Percentiles rank a stretch among this genome's conserved stretches.
phyloP scores from a whole-genome alignment of 1,140 invertebrate genomes.

The Drosophila nebulosa region DNA sequence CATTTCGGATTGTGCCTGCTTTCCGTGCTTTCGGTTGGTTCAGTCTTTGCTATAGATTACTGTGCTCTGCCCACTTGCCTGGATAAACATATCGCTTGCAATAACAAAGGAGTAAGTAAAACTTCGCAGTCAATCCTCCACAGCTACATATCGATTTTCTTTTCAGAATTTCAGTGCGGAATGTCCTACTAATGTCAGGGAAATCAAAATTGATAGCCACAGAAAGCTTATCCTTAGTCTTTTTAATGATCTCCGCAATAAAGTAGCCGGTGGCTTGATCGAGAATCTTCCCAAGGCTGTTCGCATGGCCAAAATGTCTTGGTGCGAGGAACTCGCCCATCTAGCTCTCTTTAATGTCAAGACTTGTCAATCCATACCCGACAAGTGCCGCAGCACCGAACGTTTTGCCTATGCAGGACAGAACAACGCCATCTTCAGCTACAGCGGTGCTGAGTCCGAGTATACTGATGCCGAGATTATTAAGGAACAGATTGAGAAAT shows the following conservation, averaged over 20 bases:
- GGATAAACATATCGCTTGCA: constrained; percentile 61
- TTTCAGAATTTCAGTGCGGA: constrained; percentile 45
- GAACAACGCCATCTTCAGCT: constrained; percentile 56
- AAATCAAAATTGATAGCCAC: constrained; percentile 35
- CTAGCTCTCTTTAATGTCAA: constrained; percentile 47
- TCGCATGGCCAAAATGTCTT: constrained; percentile 66
- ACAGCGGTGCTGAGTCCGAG: constrained; percentile 51
- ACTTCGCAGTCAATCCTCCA: too few relatives aligned
- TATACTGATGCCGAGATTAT: constrained; percentile 51
- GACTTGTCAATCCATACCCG: constrained; percentile 42
- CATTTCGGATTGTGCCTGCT: not conserved
- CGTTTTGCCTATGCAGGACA: constrained; percentile 58
- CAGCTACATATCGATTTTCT: not conserved
- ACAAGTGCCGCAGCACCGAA: constrained; percentile 64
- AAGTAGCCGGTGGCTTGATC: constrained; percentile 44
- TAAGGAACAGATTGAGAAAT: constrained; percentile 58
- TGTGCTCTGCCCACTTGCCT: constrained; percentile 53
- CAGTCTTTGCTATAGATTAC: constrained; percentile 34
- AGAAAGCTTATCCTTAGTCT: constrained; percentile 44
- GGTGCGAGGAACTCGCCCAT: constrained; percentile 56
- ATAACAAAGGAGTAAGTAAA: constrained; percentile 53
- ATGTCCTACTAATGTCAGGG: constrained; percentile 43
- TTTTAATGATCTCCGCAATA: constrained; percentile 59
- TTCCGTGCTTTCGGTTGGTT: constrained; percentile 7
- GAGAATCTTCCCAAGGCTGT: constrained; percentile 45